These are phyloP conservation scores for Dioctria linearis DNA, from an alignment of 2,888 invertebrate genomes.

Conservation along the genomic window DNA sequence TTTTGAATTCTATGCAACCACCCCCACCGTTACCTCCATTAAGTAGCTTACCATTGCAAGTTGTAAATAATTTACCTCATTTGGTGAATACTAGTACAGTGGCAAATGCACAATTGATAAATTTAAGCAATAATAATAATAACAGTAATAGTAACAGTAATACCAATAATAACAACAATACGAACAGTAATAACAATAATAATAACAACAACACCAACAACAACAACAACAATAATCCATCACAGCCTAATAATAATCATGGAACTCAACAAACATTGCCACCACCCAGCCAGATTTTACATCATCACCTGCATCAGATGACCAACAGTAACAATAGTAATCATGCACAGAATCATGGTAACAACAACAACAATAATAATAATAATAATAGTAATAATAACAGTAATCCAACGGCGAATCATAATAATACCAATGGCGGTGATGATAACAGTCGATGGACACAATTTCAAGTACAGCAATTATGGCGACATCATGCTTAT, in stretches of 20 bases:
- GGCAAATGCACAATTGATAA: slow-evolving; percentile 55
- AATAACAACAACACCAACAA: slow-evolving; percentile 58
- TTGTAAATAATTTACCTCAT: slow-evolving; percentile 70
- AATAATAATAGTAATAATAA: slow-evolving; percentile 60
- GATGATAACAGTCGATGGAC: slow-evolving; percentile 71
- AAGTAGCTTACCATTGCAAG: slow-evolving; percentile 68
- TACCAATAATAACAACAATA: slow-evolving; percentile 58
- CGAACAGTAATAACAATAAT: slow-evolving; percentile 54
- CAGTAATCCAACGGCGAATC: slow-evolving; percentile 57
- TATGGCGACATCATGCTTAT: slow-evolving; percentile 71
- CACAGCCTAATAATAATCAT: slow-evolving; percentile 63
- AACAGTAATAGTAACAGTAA: slow-evolving; percentile 57
- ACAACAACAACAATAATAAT: slow-evolving; percentile 63
- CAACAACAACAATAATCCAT: slow-evolving; percentile 59
- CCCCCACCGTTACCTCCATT: slow-evolving; percentile 66
- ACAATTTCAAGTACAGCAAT: slow-evolving; percentile 71
- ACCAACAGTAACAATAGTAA: slow-evolving; percentile 60
- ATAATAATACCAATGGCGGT: slow-evolving; percentile 58
- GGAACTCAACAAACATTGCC: slow-evolving; percentile 62
- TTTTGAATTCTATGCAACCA: slow-evolving; percentile 66
- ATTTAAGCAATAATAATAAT: slow-evolving; percentile 57
- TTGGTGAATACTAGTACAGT: slow-evolving; percentile 60
- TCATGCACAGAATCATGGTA: slow-evolving; percentile 56
- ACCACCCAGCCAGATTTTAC: slow-evolving; percentile 69
- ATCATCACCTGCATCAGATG: slow-evolving; percentile 70